A percentile compares a stretch with the other conserved stretches of the same genome.
phyloP scores from a whole-genome alignment of 2,888 invertebrate species.

The Synanthedon vespiformis region DNA sequence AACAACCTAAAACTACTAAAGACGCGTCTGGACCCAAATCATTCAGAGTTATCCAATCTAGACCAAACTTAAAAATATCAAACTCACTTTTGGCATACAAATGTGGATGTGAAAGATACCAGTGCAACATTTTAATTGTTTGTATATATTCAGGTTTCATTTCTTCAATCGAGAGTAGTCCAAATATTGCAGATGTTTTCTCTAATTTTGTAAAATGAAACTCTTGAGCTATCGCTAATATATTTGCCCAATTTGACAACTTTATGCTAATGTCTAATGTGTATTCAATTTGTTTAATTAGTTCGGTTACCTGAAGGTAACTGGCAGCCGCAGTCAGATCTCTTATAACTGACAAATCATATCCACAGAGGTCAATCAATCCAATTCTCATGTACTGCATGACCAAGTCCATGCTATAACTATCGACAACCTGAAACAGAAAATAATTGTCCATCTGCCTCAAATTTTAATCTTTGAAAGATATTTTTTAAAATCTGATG shows the following conservation, averaged over 20 bases:
- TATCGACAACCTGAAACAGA: slow-evolving; percentile 44
- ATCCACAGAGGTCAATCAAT: slow-evolving; percentile 39
- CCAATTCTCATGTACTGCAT: slow-evolving; percentile 45
- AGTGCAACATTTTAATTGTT: slow-evolving; percentile 35
- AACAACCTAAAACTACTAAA: slow-evolving; percentile 39
- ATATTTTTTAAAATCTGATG: no score
- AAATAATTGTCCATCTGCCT: no score
- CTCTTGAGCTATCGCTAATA: slow-evolving; percentile 39
- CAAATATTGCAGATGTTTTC: slow-evolving; percentile 30
- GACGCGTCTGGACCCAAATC: slow-evolving; percentile 40
- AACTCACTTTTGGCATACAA: slow-evolving; percentile 36
- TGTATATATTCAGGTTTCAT: slow-evolving; percentile 40
- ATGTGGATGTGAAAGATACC: slow-evolving; percentile 56
- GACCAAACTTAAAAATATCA: slow-evolving; percentile 48
- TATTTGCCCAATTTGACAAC: slow-evolving; percentile 39
- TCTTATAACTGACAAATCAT: slow-evolving; percentile 25
- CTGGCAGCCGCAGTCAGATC: slow-evolving; percentile 44
- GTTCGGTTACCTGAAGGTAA: slow-evolving; percentile 50
- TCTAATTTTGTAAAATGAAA: slow-evolving; percentile 32
- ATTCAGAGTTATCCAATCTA: slow-evolving; percentile 35
- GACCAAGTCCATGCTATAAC: slow-evolving; percentile 42
- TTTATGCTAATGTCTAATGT: slow-evolving; percentile 34
- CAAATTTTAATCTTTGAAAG: no score
- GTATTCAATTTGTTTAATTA: slow-evolving; percentile 47
- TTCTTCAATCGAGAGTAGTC: slow-evolving; percentile 36